Conservation (phyloP, 2,113 vertebrate species). For the Craseonycteris thonglongyai region DNA sequence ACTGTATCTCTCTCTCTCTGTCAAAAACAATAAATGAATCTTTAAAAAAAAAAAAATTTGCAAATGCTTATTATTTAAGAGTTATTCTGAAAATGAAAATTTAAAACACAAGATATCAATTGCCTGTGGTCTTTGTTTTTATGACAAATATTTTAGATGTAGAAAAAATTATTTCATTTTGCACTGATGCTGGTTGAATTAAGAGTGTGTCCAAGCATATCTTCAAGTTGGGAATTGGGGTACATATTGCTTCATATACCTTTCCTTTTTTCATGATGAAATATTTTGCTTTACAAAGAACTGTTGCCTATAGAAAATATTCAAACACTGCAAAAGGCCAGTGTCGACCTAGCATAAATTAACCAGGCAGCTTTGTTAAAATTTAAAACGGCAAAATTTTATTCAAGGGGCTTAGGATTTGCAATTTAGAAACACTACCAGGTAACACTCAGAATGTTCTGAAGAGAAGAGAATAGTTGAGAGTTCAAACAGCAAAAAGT, state of each 20-base stretch:
- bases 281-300: conserved; percentile 3
- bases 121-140: neutral
- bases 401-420: neutral
- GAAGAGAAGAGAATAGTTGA: neutral
- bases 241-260: neutral
- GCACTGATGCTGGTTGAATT: neutral
- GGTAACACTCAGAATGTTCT: no score
- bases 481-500: neutral
- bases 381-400: neutral
- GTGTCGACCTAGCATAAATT: neutral
- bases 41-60: no score
- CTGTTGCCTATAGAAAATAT: neutral
- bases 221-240: neutral
- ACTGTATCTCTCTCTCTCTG: no score
- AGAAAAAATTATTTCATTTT: neutral
- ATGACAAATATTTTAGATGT: neutral
- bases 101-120: neutral
- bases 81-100: neutral
- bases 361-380: neutral
- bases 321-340: neutral
- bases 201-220: neutral
- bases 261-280: neutral
- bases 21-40: no score
- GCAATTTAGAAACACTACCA: neutral
- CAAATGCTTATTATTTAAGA: neutral